Conservation (phyloP, 2,113 vertebrate species). For the Beaufortia kweichowensis region DNA sequence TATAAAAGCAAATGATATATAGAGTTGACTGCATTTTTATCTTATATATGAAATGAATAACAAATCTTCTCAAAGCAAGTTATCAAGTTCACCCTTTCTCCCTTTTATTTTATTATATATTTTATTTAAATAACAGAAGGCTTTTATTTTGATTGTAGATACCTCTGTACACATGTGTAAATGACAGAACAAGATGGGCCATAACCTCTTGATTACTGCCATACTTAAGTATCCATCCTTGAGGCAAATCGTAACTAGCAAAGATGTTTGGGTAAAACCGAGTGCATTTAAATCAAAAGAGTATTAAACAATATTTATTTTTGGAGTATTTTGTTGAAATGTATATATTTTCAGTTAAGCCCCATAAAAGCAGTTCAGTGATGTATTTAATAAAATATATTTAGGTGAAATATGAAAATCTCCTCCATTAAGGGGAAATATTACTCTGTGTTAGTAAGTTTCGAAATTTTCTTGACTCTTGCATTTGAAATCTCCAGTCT, state of each 20-base stretch:
- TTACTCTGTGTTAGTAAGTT: conserved; percentile 10
- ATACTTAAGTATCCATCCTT: background rate
- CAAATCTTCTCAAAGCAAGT: too few species aligned
- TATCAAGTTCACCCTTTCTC: too few species aligned
- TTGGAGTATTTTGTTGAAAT: conserved; percentile 21
- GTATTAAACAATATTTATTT: background rate
- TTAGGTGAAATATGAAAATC: conserved; percentile 6
- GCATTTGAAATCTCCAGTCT: conserved; percentile 1
- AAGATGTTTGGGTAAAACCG: background rate
- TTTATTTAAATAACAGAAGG: too few species aligned
- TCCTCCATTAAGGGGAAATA: background rate
- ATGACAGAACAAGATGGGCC: conserved; percentile 7
- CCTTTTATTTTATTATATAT: too few species aligned
- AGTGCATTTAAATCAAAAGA: conserved; percentile 17
- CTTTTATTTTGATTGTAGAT: background rate
- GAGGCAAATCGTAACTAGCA: background rate
- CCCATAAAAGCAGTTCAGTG: background rate
- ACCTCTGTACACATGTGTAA: background rate
- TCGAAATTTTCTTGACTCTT: background rate
- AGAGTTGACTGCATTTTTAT: too few species aligned
- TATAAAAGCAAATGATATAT: too few species aligned
- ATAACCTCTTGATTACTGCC: background rate
- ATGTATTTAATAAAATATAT: conserved; percentile 10
- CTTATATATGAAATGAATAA: too few species aligned
- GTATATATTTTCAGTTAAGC: background rate